phyloP scores from a whole-genome alignment of 2,888 invertebrate species.

The Drosophila crucigera region DNA sequence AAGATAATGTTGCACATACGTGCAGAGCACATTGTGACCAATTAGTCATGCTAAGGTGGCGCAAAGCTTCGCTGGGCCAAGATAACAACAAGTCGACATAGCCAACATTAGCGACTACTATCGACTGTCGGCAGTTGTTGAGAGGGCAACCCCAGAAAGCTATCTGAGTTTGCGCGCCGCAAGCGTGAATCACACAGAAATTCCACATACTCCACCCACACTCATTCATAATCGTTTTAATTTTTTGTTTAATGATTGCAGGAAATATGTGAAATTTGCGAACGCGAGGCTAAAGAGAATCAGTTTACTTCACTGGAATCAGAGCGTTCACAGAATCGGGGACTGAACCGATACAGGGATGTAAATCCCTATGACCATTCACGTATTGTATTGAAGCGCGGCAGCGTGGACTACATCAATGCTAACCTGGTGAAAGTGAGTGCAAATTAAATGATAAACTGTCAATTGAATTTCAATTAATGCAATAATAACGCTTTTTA shows the following conservation, averaged over 20 bases:
- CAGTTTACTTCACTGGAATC: constrained; percentile 85
- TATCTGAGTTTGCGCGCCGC: constrained; percentile 4
- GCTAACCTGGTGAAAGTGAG: constrained; percentile 94
- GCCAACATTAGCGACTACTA: not conserved
- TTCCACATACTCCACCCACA: not conserved
- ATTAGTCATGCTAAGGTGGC: constrained; percentile 64
- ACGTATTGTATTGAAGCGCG: constrained; percentile 91
- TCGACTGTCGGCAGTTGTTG: not conserved
- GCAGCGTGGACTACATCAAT: constrained; percentile 95
- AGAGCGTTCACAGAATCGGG: constrained; percentile 85
- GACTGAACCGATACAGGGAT: constrained; percentile 96
- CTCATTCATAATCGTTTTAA: constrained; percentile 16
- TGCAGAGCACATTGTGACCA: constrained; percentile 31
- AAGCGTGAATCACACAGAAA: constrained; percentile 39
- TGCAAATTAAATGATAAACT: not conserved
- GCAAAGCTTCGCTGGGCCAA: constrained; percentile 31
- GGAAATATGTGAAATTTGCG: constrained; percentile 91
- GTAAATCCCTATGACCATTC: constrained; percentile 98
- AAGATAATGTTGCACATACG: constrained; percentile 56
- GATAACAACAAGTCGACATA: constrained; percentile 31
- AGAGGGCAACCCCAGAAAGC: constrained; percentile 45
- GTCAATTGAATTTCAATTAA: not conserved
- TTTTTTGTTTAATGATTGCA: constrained; percentile 85
- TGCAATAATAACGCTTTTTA: constrained; percentile 35
- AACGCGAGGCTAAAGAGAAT: constrained; percentile 87